Base-by-base conservation (phyloP, 2,113 vertebrate genomes). In the Rhineura floridana region DNA sequence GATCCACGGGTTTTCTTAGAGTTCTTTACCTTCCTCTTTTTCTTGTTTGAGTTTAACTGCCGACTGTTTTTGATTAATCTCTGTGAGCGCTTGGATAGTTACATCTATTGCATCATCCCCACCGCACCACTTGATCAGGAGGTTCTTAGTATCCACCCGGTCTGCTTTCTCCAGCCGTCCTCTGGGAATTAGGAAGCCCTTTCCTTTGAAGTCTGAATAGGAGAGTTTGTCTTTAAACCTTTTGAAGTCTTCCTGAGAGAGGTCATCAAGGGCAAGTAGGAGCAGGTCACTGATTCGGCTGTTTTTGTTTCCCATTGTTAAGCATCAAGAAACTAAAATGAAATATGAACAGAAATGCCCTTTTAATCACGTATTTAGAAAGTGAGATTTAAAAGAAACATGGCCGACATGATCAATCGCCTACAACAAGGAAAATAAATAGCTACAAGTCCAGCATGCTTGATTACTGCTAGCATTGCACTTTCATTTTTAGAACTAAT, bases 221-320 rank as follows among this genome's bases (percentile, higher is more conserved):
- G 86, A 87, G n/a, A 87, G 48, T 36, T 87, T 87, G 63, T 87
- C 86, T 67, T 87, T 87, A 80, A 87, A 87, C 28, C 46, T 65
- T 80, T 62, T 81, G 75, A 87, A 87, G 25, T 87, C 75, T 50
- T 80, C 48, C 76, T 67, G 62, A 36, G 52, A 70, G 9, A 87
- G 76, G 39, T 87, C 63, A 52, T 81, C 77, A 21, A 87, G 86
- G 8, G 65, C 42, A 33, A 12, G 19, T 69, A 81, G 50, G 42
- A 87, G 77, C n/a, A 80, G 63, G 28, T 87, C 86, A 25, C 44
- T 80, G 52, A 59, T 80, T 55, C 52, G 48, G 77, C 77, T 80
- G 50, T 28, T 80, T 25, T 50, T 80, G n/a, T 55, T 80, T 55
- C 48, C 77, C 77, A 80, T 80, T 10, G n/a, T 23, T 55, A 52